Conservation (phyloP, 2,888 invertebrate genomes). For the Arge pagana region DNA sequence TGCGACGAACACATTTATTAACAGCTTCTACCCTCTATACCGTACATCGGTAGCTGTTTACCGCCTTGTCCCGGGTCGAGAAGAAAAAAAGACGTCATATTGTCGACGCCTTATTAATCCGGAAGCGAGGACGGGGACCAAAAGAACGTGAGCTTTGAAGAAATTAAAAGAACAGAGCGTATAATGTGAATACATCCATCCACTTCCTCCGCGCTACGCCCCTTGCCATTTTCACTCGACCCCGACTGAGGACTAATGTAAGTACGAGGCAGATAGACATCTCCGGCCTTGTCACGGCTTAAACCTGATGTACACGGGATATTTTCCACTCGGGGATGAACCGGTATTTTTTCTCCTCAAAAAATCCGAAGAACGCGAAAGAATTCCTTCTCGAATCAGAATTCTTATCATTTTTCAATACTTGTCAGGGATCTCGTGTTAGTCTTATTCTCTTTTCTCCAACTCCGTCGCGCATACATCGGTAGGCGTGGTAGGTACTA, state of each 20-base stretch:
- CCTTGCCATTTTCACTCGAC: constrained; percentile 50
- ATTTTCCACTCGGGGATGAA: neutral
- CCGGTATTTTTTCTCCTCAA: no score
- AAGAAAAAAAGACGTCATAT: constrained; percentile 53
- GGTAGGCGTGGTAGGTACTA: no score
- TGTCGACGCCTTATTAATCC: constrained; percentile 58
- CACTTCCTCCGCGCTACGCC: constrained; percentile 35
- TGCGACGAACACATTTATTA: constrained; percentile 53
- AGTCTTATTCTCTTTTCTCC: no score
- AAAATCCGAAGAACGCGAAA: no score
- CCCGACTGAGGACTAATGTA: constrained; percentile 39
- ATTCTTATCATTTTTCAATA: no score
- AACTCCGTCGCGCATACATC: no score
- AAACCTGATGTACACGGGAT: constrained; percentile 41
- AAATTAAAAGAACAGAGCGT: constrained; percentile 57
- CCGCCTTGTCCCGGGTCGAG: constrained; percentile 40
- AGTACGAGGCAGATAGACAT: constrained; percentile 55
- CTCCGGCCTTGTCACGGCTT: constrained; percentile 53
- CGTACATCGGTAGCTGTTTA: constrained; percentile 49
- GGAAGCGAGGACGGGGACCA: constrained; percentile 36
- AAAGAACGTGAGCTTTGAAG: constrained; percentile 47
- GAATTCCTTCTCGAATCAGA: no score
- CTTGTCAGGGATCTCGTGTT: no score
- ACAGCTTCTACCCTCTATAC: constrained; percentile 37
- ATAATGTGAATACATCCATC: constrained; percentile 57